Percentiles rank a stretch among this genome's conserved stretches.
Evolutionary conservation across 2,888 invertebrate species (phyloP).

Genomic region (Pyrocoelia pectoralis): DNA sequence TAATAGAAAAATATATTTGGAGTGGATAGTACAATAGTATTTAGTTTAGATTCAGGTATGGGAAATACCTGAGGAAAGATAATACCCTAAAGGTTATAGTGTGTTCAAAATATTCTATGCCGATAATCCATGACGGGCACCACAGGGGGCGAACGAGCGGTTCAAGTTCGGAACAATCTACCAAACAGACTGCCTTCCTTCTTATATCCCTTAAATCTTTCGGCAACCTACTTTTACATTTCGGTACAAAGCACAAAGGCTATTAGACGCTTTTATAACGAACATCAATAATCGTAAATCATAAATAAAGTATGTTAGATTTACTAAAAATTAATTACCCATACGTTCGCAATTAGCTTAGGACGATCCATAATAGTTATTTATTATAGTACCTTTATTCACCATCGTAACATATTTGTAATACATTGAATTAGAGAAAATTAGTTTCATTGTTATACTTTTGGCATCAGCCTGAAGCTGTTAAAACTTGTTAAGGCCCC

Average conservation of each 20-base stretch:
- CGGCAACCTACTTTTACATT: constrained; percentile 30
- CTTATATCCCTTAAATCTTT: constrained; percentile 32
- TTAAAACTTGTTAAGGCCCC: not conserved
- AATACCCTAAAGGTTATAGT: constrained; percentile 37
- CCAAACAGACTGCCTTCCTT: constrained; percentile 20
- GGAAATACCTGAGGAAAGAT: constrained; percentile 44
- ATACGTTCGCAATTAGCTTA: not conserved
- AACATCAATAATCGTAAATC: constrained; percentile 21
- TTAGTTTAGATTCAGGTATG: constrained; percentile 42
- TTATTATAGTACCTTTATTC: too few relatives aligned
- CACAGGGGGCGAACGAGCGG: constrained; percentile 30
- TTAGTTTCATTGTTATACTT: constrained; percentile 6
- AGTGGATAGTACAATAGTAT: constrained; percentile 44
- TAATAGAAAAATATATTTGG: constrained; percentile 38
- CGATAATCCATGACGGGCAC: constrained; percentile 28
- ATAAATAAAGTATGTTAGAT: constrained; percentile 20
- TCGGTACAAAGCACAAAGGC: constrained; percentile 25
- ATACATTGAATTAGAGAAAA: not conserved
- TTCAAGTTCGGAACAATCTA: constrained; percentile 20
- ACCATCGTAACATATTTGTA: too few relatives aligned
- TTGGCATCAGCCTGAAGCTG: not conserved
- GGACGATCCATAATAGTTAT: too few relatives aligned
- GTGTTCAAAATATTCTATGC: constrained; percentile 40
- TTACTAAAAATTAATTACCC: constrained; percentile 23
- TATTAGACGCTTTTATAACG: constrained; percentile 15